phyloP scores from a whole-genome alignment of 1,140 invertebrate species.

The Pristionchus pacificus region DNA sequence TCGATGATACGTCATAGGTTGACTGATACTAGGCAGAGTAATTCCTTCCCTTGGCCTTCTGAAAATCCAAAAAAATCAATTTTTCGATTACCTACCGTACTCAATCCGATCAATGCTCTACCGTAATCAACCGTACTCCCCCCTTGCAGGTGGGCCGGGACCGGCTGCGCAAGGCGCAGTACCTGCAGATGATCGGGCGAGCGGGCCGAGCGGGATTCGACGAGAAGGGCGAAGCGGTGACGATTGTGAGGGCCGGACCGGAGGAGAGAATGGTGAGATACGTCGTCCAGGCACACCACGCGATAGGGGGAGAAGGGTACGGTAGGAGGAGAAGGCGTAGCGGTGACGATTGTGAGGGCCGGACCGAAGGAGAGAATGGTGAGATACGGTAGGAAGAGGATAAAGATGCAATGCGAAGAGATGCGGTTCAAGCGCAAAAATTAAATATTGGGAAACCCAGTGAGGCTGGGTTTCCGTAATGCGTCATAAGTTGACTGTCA shows the following conservation, averaged over 20 bases:
- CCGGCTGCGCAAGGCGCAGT: conserved; percentile 74
- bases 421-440: conserved; percentile 66
- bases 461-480: conserved; percentile 9
- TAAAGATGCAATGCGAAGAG: too few species aligned
- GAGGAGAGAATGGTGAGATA: conserved; percentile 27
- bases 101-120: too few species aligned
- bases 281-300: background rate
- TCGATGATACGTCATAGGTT: too few species aligned
- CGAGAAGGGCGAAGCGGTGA: conserved; percentile 70
- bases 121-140: too few species aligned
- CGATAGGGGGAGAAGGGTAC: too few species aligned
- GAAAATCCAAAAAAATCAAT: too few species aligned
- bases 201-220: conserved; percentile 77
- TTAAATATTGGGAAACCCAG: too few species aligned
- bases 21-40: too few species aligned
- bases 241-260: conserved; percentile 37
- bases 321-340: conserved; percentile 70
- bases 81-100: too few species aligned
- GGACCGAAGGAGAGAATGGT: conserved; percentile 29
- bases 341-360: conserved; percentile 42
- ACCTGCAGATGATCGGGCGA: conserved; percentile 90
- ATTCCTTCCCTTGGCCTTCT: too few species aligned
- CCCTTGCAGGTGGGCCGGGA: conserved; percentile 73
- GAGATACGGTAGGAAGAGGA: too few species aligned
- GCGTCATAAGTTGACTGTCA: background rate